Percentiles rank a stretch among this genome's conserved stretches.
These are phyloP conservation scores for Eulemur rufifrons DNA, from an alignment of 2,113 vertebrate species.

Conservation along the genomic window DNA sequence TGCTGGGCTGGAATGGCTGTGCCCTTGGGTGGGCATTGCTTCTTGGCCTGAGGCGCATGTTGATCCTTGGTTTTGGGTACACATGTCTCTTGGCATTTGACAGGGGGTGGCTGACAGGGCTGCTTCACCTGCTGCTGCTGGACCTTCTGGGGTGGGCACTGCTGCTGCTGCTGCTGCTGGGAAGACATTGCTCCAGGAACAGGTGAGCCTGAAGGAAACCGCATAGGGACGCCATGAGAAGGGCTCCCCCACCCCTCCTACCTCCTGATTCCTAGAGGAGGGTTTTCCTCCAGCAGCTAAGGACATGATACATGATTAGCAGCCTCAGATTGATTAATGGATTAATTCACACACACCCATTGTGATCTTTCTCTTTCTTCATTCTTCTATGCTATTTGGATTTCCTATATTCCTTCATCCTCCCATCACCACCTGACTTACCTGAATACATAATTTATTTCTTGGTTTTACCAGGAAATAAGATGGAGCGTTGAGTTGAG, in stretches of 20 bases:
- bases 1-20: not conserved
- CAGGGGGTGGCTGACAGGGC: slow-evolving; percentile 42
- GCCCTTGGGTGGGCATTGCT: slow-evolving; percentile 40
- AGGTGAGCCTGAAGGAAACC: not conserved
- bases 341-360: not conserved
- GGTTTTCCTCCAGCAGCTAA: not conserved
- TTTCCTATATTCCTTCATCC: not conserved
- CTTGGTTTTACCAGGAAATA: not conserved
- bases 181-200: slow-evolving; percentile 46
- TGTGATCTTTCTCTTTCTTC: not conserved
- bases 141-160: not conserved
- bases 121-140: slow-evolving; percentile 72
- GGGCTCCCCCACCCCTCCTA: not conserved
- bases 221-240: not conserved
- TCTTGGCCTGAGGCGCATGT: slow-evolving; percentile 51
- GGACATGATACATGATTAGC: not conserved
- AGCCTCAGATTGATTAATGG: not conserved
- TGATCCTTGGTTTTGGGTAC: slow-evolving; percentile 48
- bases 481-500: not conserved
- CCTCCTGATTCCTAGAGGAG: not conserved
- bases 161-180: not conserved
- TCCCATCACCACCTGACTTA: not conserved
- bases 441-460: not conserved
- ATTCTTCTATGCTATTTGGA: not conserved
- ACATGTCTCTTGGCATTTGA: slow-evolving; percentile 43